Conservation (phyloP, 2,797 vertebrate genomes). For the Bucorvus abyssinicus region DNA sequence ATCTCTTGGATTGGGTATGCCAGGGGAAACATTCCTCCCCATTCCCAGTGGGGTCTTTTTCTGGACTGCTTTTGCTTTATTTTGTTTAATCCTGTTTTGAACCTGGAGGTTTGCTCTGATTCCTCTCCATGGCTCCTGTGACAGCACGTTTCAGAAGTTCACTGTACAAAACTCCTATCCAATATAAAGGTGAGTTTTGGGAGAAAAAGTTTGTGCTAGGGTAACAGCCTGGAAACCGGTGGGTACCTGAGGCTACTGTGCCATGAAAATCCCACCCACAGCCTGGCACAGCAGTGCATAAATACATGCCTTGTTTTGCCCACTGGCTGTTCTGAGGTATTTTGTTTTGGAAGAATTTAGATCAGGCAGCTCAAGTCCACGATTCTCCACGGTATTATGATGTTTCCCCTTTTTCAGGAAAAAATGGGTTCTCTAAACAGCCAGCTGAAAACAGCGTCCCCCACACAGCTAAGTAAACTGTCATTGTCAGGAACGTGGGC, state of each 20-base stretch:
- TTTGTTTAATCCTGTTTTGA: background rate
- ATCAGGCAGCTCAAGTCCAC: background rate
- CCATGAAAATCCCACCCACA: background rate
- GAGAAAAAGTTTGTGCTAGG: background rate
- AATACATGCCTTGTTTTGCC: constrained; percentile 8
- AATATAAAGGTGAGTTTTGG: background rate
- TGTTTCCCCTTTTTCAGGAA: constrained; percentile 11
- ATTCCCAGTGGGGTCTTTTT: background rate
- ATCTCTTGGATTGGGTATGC: background rate
- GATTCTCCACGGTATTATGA: background rate
- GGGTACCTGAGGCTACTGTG: background rate
- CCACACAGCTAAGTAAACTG: constrained; percentile 36
- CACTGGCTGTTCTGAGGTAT: constrained; percentile 22
- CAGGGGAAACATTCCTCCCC: background rate
- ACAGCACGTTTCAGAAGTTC: background rate
- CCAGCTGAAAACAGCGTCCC: background rate
- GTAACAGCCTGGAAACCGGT: background rate
- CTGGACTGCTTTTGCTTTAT: background rate
- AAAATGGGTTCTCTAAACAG: background rate
- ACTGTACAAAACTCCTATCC: background rate
- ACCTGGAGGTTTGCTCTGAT: background rate
- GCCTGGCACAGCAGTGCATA: background rate
- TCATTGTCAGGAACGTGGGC: constrained; percentile 34
- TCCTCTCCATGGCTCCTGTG: background rate
- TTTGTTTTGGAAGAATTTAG: constrained; percentile 31